Evolutionary conservation across 1,140 invertebrate species (phyloP).

Genomic region (Cyclargus thomasi): DNA sequence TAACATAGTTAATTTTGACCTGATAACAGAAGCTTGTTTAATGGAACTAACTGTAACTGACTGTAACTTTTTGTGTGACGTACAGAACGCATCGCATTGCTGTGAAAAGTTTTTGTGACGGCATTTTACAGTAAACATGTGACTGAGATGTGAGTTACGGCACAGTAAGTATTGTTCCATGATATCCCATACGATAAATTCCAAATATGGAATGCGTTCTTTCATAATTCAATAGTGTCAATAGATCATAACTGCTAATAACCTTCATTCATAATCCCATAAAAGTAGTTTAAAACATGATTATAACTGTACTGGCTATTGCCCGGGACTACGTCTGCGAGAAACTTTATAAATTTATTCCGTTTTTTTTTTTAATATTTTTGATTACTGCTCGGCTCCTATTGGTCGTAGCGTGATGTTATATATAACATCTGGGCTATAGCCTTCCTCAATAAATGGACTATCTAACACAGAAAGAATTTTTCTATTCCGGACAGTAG

Average conservation of each 20-base stretch:
- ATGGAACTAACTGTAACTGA: not conserved
- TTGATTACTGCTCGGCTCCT: no score
- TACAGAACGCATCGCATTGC: not conserved
- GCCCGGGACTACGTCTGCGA: no score
- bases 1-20: not conserved
- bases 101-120: not conserved
- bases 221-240: not conserved
- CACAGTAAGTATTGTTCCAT: not conserved
- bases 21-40: not conserved
- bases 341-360: no score
- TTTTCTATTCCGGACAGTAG: no score
- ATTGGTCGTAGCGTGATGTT: no score
- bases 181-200: not conserved
- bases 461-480: no score
- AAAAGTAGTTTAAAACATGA: no score
- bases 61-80: not conserved
- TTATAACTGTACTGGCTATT: no score
- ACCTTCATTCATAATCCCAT: no score
- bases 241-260: not conserved
- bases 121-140: not conserved
- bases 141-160: not conserved
- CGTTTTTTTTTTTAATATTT: no score
- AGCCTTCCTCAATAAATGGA: no score
- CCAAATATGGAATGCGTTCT: not conserved
- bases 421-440: no score